Percentiles rank a stretch among this genome's conserved stretches.
These are phyloP conservation scores for Proterorhinus semilunaris DNA, from an alignment of 2,113 vertebrate species.

Conservation along the genomic window DNA sequence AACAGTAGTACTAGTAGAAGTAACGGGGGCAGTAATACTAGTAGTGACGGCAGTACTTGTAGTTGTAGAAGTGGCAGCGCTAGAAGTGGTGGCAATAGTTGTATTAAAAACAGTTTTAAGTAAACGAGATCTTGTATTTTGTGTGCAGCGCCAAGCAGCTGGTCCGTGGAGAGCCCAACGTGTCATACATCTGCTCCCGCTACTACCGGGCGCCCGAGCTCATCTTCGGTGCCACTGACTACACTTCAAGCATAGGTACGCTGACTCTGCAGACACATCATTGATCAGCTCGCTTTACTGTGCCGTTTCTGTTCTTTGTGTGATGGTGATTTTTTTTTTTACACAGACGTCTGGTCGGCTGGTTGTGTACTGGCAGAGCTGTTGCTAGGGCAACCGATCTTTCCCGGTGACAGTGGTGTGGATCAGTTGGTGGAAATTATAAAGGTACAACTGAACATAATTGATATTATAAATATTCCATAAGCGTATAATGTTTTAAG, in stretches of 20 bases:
- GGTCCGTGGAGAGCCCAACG: conserved; percentile 97
- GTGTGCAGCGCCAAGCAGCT: conserved; percentile 93
- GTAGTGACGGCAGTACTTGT: too few species aligned
- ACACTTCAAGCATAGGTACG: conserved; percentile 98
- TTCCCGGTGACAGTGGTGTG: conserved; percentile 98
- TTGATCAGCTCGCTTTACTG: too few species aligned
- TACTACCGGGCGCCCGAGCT: conserved; percentile 99
- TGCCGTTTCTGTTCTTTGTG: background rate
- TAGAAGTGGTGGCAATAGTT: too few species aligned
- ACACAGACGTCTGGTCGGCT: conserved; percentile 96
- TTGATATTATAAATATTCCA: background rate
- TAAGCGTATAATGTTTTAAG: too few species aligned
- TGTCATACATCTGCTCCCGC: conserved; percentile 99
- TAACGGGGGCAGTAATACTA: too few species aligned
- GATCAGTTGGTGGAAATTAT: conserved; percentile 99
- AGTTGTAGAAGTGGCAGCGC: too few species aligned
- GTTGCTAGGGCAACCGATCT: conserved; percentile 98
- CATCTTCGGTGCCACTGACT: conserved; percentile 99
- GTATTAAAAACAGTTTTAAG: background rate
- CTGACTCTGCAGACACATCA: background rate
- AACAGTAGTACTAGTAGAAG: too few species aligned
- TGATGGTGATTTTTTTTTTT: conserved; percentile 24
- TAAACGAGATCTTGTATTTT: conserved; percentile 7
- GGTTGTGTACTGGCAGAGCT: conserved; percentile 97
- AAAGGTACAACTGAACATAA: conserved; percentile 78